Conservation (phyloP, 2,113 vertebrate species). For the Megalops atlanticus region DNA sequence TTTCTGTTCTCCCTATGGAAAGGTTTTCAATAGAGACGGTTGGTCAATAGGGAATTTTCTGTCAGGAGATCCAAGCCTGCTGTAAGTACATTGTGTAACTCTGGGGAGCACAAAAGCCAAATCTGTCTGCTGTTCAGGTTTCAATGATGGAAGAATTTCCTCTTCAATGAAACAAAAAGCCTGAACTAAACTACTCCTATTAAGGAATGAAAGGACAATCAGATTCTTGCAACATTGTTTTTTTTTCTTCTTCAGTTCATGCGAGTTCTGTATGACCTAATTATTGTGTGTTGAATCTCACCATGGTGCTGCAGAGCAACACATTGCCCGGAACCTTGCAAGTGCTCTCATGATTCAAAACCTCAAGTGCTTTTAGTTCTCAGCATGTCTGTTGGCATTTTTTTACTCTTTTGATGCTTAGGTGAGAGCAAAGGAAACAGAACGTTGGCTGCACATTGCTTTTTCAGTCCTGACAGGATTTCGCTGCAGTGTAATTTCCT, state of each 20-base stretch:
- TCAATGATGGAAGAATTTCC: slow-evolving; percentile 26
- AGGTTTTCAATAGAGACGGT: not conserved
- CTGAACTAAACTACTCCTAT: slow-evolving; percentile 24
- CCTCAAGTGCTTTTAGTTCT: slow-evolving; percentile 39
- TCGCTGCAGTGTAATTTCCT: slow-evolving; percentile 42
- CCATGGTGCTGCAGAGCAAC: slow-evolving; percentile 23
- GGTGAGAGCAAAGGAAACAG: slow-evolving; percentile 44
- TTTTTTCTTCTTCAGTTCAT: too few species aligned
- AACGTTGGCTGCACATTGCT: slow-evolving; percentile 46
- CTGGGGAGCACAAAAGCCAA: not conserved
- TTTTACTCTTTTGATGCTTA: slow-evolving; percentile 70
- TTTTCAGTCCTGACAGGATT: slow-evolving; percentile 59
- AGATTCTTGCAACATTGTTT: slow-evolving; percentile 21
- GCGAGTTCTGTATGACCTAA: slow-evolving; percentile 47
- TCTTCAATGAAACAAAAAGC: slow-evolving; percentile 28
- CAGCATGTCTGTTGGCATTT: slow-evolving; percentile 72
- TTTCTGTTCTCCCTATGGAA: not conserved
- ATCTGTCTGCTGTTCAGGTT: not conserved
- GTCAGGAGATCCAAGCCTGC: not conserved
- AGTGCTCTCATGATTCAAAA: slow-evolving; percentile 53
- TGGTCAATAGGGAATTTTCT: not conserved
- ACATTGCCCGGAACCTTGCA: slow-evolving; percentile 2
- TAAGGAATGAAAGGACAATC: slow-evolving; percentile 28
- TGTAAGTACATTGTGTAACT: not conserved
- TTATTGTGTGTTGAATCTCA: slow-evolving; percentile 50